Evolutionary conservation across 2,888 invertebrate species (phyloP).

Genomic region (Sarcophaga carnaria): DNA sequence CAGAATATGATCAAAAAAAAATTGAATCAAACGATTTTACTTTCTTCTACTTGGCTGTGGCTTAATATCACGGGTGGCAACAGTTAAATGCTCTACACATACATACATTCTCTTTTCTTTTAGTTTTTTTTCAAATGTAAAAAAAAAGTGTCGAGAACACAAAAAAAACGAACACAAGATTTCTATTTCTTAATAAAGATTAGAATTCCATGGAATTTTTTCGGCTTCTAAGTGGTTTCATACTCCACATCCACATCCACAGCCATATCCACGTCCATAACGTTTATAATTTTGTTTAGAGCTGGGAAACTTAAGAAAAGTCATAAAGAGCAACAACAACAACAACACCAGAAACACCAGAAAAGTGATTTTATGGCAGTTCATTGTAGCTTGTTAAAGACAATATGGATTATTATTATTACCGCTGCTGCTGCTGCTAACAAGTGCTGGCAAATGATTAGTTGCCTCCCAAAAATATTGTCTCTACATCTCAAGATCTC

Average conservation of each 20-base stretch:
- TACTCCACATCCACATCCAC: slow-evolving; percentile 20
- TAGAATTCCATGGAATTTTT: slow-evolving; percentile 66
- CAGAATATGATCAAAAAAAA: slow-evolving; percentile 1
- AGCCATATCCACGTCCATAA: slow-evolving; percentile 1
- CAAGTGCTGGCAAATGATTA: slow-evolving; percentile 68
- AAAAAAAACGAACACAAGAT: slow-evolving; percentile 42
- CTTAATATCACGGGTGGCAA: slow-evolving; percentile 71
- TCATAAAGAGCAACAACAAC: slow-evolving; percentile 9
- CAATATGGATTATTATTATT: slow-evolving; percentile 22
- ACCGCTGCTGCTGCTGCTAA: background rate
- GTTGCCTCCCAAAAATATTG: slow-evolving; percentile 44
- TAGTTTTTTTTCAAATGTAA: background rate
- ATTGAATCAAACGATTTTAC: slow-evolving; percentile 54
- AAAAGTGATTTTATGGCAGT: slow-evolving; percentile 27
- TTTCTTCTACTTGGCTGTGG: slow-evolving; percentile 45
- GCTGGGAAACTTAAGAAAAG: background rate
- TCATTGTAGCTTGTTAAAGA: slow-evolving; percentile 29
- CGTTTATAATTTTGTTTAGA: background rate
- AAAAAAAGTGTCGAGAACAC: slow-evolving; percentile 26
- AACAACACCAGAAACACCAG: slow-evolving; percentile 12
- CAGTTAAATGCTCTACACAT: slow-evolving; percentile 32
- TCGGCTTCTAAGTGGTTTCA: slow-evolving; percentile 67
- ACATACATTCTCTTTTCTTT: background rate
- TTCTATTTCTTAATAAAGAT: slow-evolving; percentile 63
- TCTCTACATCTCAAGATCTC: slow-evolving; percentile 20